Evolutionary conservation across 2,113 vertebrate genomes (phyloP).

Genomic region (Callocephalon fimbriatum): DNA sequence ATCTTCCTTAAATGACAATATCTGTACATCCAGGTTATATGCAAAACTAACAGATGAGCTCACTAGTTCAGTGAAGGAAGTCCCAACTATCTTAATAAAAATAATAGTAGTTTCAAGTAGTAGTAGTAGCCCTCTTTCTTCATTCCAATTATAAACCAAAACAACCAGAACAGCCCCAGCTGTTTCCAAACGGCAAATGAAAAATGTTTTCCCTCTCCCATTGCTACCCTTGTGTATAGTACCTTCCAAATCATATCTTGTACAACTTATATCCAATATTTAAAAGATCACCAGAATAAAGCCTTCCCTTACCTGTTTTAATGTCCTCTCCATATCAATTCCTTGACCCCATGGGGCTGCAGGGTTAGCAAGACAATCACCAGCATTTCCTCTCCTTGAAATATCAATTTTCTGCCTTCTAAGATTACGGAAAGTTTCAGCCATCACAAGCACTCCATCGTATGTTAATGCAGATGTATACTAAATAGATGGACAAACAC

Average conservation of each 20-base stretch:
- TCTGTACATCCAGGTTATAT: not conserved
- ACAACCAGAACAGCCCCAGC: not conserved
- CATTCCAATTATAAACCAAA: not conserved
- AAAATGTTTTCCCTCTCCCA: not conserved
- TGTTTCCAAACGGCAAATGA: not conserved
- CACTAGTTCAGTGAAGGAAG: not conserved
- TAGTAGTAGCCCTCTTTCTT: not conserved
- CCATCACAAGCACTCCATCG: slow-evolving; percentile 97
- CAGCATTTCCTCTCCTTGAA: slow-evolving; percentile 96
- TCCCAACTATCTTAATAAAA: not conserved
- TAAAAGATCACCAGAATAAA: not conserved
- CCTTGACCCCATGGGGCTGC: slow-evolving; percentile 98
- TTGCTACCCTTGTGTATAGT: not conserved
- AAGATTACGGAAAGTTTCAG: slow-evolving; percentile 96
- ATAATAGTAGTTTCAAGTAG: not conserved
- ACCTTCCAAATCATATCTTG: not conserved
- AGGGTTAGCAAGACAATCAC: slow-evolving; percentile 97
- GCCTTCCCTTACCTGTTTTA: slow-evolving; percentile 88
- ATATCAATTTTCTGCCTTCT: slow-evolving; percentile 97
- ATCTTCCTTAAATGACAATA: slow-evolving; percentile 1
- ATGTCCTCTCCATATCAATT: slow-evolving; percentile 98
- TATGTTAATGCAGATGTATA: slow-evolving; percentile 97
- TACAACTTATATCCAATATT: not conserved
- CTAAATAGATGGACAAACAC: slow-evolving; percentile 71
- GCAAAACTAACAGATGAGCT: not conserved